Evolutionary conservation across 1,140 invertebrate genomes (phyloP).

Genomic region (Ostrea denselamellosa): DNA sequence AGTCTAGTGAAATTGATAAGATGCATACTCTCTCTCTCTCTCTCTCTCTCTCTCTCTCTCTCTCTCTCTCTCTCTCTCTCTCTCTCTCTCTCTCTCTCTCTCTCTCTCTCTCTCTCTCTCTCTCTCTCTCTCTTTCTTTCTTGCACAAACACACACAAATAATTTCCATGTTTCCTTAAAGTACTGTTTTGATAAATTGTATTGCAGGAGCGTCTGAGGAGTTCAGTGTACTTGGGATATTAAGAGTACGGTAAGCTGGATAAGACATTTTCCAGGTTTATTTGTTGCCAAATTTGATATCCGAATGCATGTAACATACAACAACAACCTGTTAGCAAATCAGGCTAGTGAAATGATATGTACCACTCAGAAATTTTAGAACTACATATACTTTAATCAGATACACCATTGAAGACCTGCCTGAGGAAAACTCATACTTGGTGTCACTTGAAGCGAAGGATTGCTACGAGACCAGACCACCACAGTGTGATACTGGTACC

Average conservation of each 20-base stretch:
- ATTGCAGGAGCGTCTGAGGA: slow-evolving; percentile 32
- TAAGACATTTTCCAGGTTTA: neutral
- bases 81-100: too few relatives aligned
- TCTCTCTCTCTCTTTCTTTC: too few relatives aligned
- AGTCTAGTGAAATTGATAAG: neutral
- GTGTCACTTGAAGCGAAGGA: slow-evolving; percentile 48
- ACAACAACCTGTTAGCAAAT: too few relatives aligned
- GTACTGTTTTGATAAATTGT: neutral
- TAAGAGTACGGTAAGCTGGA: slow-evolving; percentile 18
- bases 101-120: too few relatives aligned
- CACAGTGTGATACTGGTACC: slow-evolving; percentile 10
- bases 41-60: too few relatives aligned
- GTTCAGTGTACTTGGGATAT: slow-evolving; percentile 30
- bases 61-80: too few relatives aligned
- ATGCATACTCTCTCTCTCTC: too few relatives aligned
- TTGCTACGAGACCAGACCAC: slow-evolving; percentile 43
- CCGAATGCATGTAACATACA: too few relatives aligned
- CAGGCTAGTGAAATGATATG: too few relatives aligned
- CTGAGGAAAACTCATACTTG: slow-evolving; percentile 44
- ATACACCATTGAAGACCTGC: slow-evolving; percentile 55
- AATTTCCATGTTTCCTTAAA: neutral
- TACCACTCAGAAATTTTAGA: neutral
- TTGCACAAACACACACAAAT: neutral
- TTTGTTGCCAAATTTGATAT: too few relatives aligned
- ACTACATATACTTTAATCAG: neutral